Evolutionary conservation across 2,888 invertebrate species (phyloP).

Genomic region (Lasioglossum leucozonium): DNA sequence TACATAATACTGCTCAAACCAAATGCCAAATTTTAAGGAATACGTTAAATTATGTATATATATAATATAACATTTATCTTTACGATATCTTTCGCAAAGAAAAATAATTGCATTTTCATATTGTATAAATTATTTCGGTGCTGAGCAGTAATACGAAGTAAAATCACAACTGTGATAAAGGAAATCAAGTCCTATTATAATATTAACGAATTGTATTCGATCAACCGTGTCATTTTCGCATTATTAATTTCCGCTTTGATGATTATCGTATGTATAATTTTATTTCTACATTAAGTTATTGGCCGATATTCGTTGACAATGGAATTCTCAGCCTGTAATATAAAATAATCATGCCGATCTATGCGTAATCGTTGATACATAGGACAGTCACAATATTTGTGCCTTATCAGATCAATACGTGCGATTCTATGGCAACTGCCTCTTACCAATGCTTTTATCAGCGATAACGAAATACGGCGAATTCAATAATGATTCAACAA

Average conservation of each 20-base stretch:
- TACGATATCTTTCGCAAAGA: slow-evolving; percentile 34
- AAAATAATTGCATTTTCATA: slow-evolving; percentile 30
- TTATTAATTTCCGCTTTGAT: slow-evolving; percentile 13
- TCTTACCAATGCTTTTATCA: slow-evolving; percentile 48
- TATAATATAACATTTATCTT: slow-evolving; percentile 37
- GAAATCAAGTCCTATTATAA: slow-evolving; percentile 46
- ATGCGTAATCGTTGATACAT: slow-evolving; percentile 12
- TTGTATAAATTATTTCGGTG: slow-evolving; percentile 24
- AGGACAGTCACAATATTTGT: slow-evolving; percentile 59
- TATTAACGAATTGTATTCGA: slow-evolving; percentile 33
- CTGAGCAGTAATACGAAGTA: slow-evolving; percentile 55
- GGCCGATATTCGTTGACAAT: neutral
- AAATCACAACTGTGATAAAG: slow-evolving; percentile 73
- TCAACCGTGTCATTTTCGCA: slow-evolving; percentile 8
- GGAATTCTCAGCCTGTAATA: neutral
- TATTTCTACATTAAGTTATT: slow-evolving; percentile 11
- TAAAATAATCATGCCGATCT: neutral
- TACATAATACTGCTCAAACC: slow-evolving; percentile 49
- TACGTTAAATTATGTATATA: slow-evolving; percentile 34
- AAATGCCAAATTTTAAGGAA: slow-evolving; percentile 61
- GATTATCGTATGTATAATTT: slow-evolving; percentile 20
- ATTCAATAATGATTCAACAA: slow-evolving; percentile 24
- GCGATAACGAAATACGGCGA: slow-evolving; percentile 32
- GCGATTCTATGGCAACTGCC: slow-evolving; percentile 35
- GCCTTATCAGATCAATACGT: slow-evolving; percentile 58